A percentile compares a stretch with the other conserved stretches of the same genome.
Conservation (phyloP, 1,140 invertebrate species). For the Papilio helenus region DNA sequence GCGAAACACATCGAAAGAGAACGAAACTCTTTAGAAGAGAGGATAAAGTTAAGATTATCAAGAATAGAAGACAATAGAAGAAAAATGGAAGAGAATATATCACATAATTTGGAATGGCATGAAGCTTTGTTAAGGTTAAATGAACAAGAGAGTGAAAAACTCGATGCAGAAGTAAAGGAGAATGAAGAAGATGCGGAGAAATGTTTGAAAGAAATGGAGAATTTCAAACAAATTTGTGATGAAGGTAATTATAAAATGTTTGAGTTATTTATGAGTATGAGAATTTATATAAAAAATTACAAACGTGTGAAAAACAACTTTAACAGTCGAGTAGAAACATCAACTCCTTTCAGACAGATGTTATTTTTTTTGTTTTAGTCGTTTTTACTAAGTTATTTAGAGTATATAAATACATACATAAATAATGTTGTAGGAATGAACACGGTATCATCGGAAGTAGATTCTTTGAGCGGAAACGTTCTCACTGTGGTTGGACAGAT, state of each 20-base stretch:
- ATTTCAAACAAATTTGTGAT: conserved; percentile 51
- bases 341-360: no score
- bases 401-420: no score
- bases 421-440: conserved; percentile 46
- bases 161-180: conserved; percentile 43
- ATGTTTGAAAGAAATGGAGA: conserved; percentile 43
- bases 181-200: conserved; percentile 41
- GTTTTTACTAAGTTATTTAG: no score
- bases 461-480: conserved; percentile 54
- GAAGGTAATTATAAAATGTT: conserved; percentile 49
- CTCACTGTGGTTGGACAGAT: conserved; percentile 55
- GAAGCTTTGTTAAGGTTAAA: conserved; percentile 45
- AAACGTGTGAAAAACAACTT: no score
- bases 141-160: conserved; percentile 44
- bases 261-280: no score
- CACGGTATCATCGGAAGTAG: conserved; percentile 52
- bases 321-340: no score
- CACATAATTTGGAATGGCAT: conserved; percentile 47
- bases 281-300: no score
- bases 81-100: conserved; percentile 49
- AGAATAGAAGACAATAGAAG: conserved; percentile 50
- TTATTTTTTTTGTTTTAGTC: no score
- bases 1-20: conserved; percentile 49
- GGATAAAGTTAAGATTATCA: conserved; percentile 45
- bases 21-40: conserved; percentile 50